A percentile compares a stretch with the other conserved stretches of the same genome.
phyloP scores from a whole-genome alignment of 1,140 invertebrate genomes.

The Galendromus occidentalis region DNA sequence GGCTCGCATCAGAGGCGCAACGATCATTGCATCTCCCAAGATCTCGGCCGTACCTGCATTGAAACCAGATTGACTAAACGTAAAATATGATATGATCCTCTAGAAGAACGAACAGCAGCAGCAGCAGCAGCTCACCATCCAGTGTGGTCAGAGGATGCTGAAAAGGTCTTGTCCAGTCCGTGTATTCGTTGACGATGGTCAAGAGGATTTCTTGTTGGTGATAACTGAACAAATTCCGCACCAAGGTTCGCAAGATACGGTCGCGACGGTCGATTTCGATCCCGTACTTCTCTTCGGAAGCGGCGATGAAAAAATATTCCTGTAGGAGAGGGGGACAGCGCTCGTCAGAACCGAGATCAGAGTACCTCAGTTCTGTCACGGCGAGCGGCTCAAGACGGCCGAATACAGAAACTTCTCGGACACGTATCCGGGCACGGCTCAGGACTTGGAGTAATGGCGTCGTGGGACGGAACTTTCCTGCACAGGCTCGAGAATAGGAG shows the following conservation, averaged over 20 bases:
- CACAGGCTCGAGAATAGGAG: no score
- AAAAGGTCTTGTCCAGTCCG: slow-evolving; percentile 80
- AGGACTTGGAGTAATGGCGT: no score
- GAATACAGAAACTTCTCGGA: no score
- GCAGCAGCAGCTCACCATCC: slow-evolving; percentile 38
- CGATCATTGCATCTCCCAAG: slow-evolving; percentile 74
- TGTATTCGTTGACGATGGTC: slow-evolving; percentile 90
- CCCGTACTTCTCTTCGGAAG: slow-evolving; percentile 75
- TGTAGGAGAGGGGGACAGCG: neutral
- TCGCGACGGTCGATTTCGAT: slow-evolving; percentile 72
- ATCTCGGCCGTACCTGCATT: slow-evolving; percentile 51
- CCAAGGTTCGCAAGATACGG: slow-evolving; percentile 73
- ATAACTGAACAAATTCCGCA: slow-evolving; percentile 37
- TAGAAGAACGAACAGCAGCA: neutral
- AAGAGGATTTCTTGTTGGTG: slow-evolving; percentile 67
- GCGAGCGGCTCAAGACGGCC: no score
- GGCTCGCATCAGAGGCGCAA: slow-evolving; percentile 73
- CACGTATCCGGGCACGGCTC: no score
- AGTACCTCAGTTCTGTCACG: no score
- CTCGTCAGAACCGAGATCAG: no score
- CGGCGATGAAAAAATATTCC: slow-evolving; percentile 41
- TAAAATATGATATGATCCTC: neutral
- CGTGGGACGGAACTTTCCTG: no score
- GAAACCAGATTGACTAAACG: neutral
- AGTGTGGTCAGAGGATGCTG: slow-evolving; percentile 78